Evolutionary conservation across 2,113 vertebrate genomes (phyloP), one percentile per base, ranked within the genome.

Genomic region (Nannospalax galili): DNA sequence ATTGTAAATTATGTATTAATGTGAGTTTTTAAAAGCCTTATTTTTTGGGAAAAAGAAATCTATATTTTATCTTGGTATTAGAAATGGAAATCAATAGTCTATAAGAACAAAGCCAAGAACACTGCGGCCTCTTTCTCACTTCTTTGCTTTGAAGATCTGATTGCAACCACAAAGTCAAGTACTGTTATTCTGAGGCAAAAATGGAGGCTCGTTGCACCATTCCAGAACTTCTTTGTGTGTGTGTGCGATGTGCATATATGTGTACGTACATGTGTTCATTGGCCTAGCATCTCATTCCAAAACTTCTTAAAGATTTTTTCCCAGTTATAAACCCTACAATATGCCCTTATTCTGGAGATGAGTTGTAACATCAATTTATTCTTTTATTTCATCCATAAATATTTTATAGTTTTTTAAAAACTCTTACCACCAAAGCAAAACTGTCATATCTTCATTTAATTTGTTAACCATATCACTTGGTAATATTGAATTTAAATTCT

Each of bases 1-100:
- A 87, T 87, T 92, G 15, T 14, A 84, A 75, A 92, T 95, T 65
- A 95, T 52, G 96, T 92, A 65, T 81, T 93, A 84, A 95, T 95
- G 69, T 77, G 42, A 62, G 26, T 32, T 69, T 91, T 93, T 52
- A 32, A 92, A 14, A 64, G 64, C 20, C 72, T 40, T 48, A n/a
- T 56, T 93, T 87, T 77, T 12, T 42, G 28, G 12, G n/a, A 37
- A 40, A 65, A 90, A 26, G 26, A 69, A 79, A 52, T 28, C 60
- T 56, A 82, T 56, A 87, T 69, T 84, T 74, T 74, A 84, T 95
- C 95, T 96, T 80, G 48, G 84, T 75, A 86, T 88, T 95, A 94
- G 45, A 92, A 78, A 48, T 88, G 56, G 52, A 91, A 85, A 91
- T 91, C 73, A 81, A 26, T 95, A 94, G n/a, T 91, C 30, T 32